A percentile compares a stretch with the other conserved stretches of the same genome.
These are phyloP conservation scores for Ephialtes manifestator DNA, from an alignment of 2,888 invertebrate genomes.

Conservation along the genomic window DNA sequence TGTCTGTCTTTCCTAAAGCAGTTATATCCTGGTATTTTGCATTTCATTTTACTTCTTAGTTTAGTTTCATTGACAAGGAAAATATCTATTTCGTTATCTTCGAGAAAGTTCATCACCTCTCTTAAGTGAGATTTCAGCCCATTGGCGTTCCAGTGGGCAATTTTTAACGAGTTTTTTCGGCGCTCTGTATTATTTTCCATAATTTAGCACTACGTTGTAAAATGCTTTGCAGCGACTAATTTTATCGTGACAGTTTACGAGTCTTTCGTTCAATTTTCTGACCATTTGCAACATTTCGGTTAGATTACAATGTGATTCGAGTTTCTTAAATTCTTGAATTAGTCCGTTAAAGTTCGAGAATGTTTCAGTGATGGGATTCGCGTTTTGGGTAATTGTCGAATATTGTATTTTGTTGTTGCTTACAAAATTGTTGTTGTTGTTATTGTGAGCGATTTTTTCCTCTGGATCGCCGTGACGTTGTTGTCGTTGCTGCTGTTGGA, in stretches of 20 bases:
- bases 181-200: background rate
- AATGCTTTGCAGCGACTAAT: background rate
- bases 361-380: too few species aligned
- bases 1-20: slow-evolving; percentile 38
- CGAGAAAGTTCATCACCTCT: slow-evolving; percentile 2
- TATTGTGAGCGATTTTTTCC: too few species aligned
- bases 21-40: slow-evolving; percentile 16
- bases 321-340: background rate
- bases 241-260: background rate
- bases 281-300: background rate
- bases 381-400: too few species aligned
- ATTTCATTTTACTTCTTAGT: background rate
- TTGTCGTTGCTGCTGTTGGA: too few species aligned
- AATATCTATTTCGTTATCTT: slow-evolving; percentile 5
- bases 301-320: background rate
- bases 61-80: too few species aligned
- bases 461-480: too few species aligned
- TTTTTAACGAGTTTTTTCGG: background rate
- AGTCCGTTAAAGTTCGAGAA: background rate
- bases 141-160: slow-evolving; percentile 43
- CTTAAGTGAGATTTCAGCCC: background rate
- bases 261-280: background rate
- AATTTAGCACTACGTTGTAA: background rate
- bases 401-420: too few species aligned
- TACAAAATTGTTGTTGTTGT: too few species aligned